A percentile compares a stretch with the other conserved stretches of the same genome.
These are phyloP conservation scores for Drosophila leonis DNA, from an alignment of 2,888 invertebrate genomes.

Conservation along the genomic window DNA sequence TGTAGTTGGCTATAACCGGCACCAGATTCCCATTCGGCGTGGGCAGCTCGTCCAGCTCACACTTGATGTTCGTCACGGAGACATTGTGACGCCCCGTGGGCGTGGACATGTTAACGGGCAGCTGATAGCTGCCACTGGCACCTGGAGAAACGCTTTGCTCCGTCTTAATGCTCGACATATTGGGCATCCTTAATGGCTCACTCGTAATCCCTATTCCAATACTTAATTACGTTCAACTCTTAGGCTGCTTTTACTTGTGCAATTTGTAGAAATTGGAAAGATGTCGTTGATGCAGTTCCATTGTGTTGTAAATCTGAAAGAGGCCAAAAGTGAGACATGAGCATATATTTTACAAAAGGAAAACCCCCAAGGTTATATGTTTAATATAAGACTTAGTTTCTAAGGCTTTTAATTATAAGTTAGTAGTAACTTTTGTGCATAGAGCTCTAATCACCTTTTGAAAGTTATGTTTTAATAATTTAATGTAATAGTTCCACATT, in stretches of 20 bases:
- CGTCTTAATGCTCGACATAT: slow-evolving; percentile 66
- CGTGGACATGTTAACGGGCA: slow-evolving; percentile 74
- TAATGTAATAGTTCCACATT: too few species aligned
- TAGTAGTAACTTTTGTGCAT: too few species aligned
- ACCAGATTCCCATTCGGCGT: slow-evolving; percentile 79
- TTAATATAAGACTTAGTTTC: too few species aligned
- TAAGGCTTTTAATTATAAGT: too few species aligned
- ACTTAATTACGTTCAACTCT: slow-evolving; percentile 20
- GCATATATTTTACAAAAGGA: too few species aligned
- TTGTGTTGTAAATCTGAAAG: slow-evolving; percentile 73
- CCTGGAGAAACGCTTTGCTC: slow-evolving; percentile 59
- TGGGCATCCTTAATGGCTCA: slow-evolving; percentile 43
- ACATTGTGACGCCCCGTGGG: slow-evolving; percentile 86
- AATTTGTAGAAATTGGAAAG: slow-evolving; percentile 83
- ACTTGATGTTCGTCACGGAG: slow-evolving; percentile 93
- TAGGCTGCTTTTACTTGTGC: slow-evolving; percentile 59
- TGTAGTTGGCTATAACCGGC: slow-evolving; percentile 82
- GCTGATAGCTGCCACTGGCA: slow-evolving; percentile 57
- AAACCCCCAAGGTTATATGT: too few species aligned
- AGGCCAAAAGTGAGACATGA: not conserved
- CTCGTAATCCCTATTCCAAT: slow-evolving; percentile 13
- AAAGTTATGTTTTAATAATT: too few species aligned
- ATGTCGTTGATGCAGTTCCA: slow-evolving; percentile 83
- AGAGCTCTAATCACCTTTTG: too few species aligned
- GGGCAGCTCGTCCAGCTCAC: slow-evolving; percentile 81